Evolutionary conservation across 1,140 invertebrate genomes (phyloP), one percentile per base, ranked within the genome.

Genomic region (Lycorma delicatula): DNA sequence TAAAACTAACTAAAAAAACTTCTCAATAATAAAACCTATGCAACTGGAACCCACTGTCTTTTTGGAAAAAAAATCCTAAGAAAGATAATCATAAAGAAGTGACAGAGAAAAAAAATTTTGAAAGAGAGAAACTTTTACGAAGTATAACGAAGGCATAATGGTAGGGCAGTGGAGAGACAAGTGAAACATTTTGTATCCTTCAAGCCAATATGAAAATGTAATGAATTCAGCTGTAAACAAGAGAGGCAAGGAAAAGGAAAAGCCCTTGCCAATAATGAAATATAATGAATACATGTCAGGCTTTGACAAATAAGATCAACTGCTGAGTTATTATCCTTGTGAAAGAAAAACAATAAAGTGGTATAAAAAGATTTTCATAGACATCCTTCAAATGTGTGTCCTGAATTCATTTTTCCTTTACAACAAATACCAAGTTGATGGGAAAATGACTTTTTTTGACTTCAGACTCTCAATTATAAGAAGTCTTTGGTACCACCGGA

Each of bases 141-240:
- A 60, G 58, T 62, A 74, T 28, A 68, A 68, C 50, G 63, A 70
- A 58, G 64, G 69, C 26, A 68, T 75, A 62, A 69, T 66, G 44
- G 60, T 76, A 9, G 47, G 70, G 28, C 68, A 69, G 64, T 76
- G 71, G 70, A 72, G 67, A 64, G 68, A 72, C 63, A 72, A 73
- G 59, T 47, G 65, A 41, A 68, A 54, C 11, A 50, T 50, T 9
- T 9, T 56, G 28, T 56, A 56, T 22, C 50, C 56, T 34, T 57
- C 54, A 13, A 38, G 46, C 18, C 54, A 60, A 27, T 56, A 38
- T 54, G 36, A 53, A 38, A 36, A 53, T 31, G 23, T 18, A n/a
- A 5, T 53, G 13, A 16, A 1, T 18, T 22, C 23, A 4, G 38
- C 20, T 9, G 9, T 36, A 16, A 53, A 53, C 29, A 36, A 36